Evolutionary conservation across 2,888 invertebrate species (phyloP).

Genomic region (Adineta ricciae): DNA sequence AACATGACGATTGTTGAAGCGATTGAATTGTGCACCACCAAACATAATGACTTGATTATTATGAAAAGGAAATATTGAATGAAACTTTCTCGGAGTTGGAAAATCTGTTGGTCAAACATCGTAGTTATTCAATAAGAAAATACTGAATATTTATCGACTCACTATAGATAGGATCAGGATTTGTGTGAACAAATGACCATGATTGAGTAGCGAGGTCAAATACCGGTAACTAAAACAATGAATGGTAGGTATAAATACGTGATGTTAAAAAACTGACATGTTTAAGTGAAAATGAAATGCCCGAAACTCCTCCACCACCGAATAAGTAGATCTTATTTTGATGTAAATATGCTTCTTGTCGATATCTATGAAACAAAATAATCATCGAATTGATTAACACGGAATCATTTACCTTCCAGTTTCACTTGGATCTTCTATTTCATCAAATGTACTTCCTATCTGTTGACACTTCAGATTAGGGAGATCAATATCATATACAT

Average conservation of each 20-base stretch:
- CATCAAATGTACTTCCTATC: constrained; percentile 24
- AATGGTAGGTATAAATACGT: too few species aligned
- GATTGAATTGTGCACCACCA: constrained; percentile 14
- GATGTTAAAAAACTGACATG: not conserved
- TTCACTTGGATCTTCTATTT: constrained; percentile 23
- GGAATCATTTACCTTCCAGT: not conserved
- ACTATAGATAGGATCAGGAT: not conserved
- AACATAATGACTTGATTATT: not conserved
- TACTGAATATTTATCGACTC: not conserved
- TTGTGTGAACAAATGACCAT: constrained; percentile 20
- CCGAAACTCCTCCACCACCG: constrained; percentile 32
- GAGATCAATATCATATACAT: constrained; percentile 29
- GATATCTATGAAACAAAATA: constrained; percentile 15
- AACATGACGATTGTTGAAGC: not conserved
- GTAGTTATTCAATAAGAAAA: not conserved
- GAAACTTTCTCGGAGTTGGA: not conserved
- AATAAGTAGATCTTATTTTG: constrained; percentile 26
- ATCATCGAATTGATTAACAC: not conserved
- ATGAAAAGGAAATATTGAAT: not conserved
- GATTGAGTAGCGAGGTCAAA: constrained; percentile 25
- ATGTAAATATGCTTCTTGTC: constrained; percentile 27
- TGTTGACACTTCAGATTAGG: constrained; percentile 23
- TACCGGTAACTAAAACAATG: constrained; percentile 24
- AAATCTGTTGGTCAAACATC: not conserved
- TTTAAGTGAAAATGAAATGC: constrained; percentile 25